phyloP scores from a whole-genome alignment of 2,888 invertebrate genomes.

The Hedya salicella region DNA sequence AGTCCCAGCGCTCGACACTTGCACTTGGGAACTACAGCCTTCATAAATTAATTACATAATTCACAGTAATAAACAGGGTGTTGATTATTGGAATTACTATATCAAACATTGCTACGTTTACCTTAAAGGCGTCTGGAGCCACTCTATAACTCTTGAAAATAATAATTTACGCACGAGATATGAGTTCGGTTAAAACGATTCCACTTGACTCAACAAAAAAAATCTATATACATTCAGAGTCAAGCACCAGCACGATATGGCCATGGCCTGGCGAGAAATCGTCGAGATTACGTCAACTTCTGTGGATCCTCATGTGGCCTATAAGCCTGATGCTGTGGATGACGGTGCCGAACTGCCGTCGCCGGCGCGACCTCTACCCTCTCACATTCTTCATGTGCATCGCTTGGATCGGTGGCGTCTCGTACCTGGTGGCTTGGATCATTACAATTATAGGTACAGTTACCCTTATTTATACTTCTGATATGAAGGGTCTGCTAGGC shows the following conservation, averaged over 20 bases:
- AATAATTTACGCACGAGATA: no score
- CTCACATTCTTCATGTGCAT: slow-evolving; percentile 92
- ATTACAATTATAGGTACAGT: slow-evolving; percentile 90
- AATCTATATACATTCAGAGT: slow-evolving; percentile 52
- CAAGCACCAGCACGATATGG: slow-evolving; percentile 71
- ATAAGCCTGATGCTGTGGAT: slow-evolving; percentile 88
- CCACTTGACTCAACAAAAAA: background rate
- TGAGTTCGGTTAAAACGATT: no score
- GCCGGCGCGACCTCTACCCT: slow-evolving; percentile 85
- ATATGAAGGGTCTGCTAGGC: no score
- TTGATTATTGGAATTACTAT: no score
- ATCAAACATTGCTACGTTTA: no score
- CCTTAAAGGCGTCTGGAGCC: no score
- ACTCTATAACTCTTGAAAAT: no score
- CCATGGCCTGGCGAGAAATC: slow-evolving; percentile 84
- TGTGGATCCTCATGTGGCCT: slow-evolving; percentile 90
- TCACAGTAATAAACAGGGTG: no score
- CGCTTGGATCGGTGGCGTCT: slow-evolving; percentile 91
- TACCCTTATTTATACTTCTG: no score
- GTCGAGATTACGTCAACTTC: slow-evolving; percentile 69
- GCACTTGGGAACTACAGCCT: no score
- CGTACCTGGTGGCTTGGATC: slow-evolving; percentile 94
- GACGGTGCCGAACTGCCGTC: slow-evolving; percentile 91
- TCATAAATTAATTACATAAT: no score
- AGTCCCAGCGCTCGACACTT: no score